A percentile compares a stretch with the other conserved stretches of the same genome.
Conservation (phyloP, 2,797 vertebrate genomes). For the Tragopan temminckii region DNA sequence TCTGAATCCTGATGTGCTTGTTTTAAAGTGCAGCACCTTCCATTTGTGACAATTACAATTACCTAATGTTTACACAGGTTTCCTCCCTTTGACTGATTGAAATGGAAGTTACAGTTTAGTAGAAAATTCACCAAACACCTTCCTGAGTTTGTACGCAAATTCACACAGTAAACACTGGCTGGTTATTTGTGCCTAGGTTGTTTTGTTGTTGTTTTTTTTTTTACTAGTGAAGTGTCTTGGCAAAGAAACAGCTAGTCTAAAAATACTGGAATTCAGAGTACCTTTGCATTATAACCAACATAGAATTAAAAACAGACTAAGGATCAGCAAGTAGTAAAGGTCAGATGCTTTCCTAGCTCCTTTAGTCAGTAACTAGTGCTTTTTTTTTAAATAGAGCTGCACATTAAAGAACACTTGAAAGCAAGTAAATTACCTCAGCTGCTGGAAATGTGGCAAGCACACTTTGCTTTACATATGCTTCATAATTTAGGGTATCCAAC, state of each 20-base stretch:
- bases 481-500: constrained; percentile 5
- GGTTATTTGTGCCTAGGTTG: background rate
- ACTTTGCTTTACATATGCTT: constrained; percentile 18
- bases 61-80: background rate
- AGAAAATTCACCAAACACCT: background rate
- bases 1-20: background rate
- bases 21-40: background rate
- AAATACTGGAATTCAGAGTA: background rate
- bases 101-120: background rate
- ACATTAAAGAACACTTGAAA: constrained; percentile 59
- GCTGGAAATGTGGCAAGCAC: constrained; percentile 18
- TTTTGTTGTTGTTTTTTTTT: no score
- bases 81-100: background rate
- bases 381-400: constrained; percentile 45
- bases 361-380: background rate
- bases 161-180: background rate
- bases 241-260: background rate
- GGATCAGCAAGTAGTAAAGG: background rate
- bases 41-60: background rate
- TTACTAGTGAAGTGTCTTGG: background rate
- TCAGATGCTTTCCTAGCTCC: background rate
- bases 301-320: background rate
- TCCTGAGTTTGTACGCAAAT: background rate
- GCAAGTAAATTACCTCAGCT: constrained; percentile 15
- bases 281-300: background rate